Base-by-base conservation (phyloP, 2,113 vertebrate species). In the Heterocephalus glaber region DNA sequence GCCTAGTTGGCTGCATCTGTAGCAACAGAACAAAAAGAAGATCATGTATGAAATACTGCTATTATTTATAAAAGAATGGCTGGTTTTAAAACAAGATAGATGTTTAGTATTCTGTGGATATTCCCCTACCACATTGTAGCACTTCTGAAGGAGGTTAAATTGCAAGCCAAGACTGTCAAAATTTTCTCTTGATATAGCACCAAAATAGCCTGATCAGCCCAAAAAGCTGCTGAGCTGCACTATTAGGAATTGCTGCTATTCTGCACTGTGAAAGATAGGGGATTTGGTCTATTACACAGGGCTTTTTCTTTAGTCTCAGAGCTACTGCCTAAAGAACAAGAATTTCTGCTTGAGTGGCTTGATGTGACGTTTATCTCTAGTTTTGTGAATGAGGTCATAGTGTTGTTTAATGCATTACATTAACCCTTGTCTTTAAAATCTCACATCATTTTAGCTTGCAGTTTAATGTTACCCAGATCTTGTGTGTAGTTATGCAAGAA, bases 191-290 rank as follows among this genome's bases (percentile, higher is more conserved):
- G 97, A 97, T 97, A 94, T 82, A 96, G 89, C 89, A 98, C 97
- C 97, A 96, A 96, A 98, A 97, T 96, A 97, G 96, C 97, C 89
- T 90, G 96, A 97, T 98, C 97, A 98, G 97, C 97, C 97, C 88
- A 58, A 97, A 96, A 98, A 97, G 92, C 96, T 97, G 97, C 97
- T 97, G 97, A 98, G 96, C 85, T 22, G 74, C 61, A 86, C 92
- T 88, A 88, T 96, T 95, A 97, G 90, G 87, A 96, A 96, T 9
- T 92, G 92, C 83, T 93, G 87, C 60, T 92, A 49, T 81, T 70
- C 56, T 74, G 89, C 77, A 93, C 93, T 90, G 84, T 93, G 95
- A 97, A 95, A 96, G 90, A 92, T 86, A 52, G 70, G 58, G 80
- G 54, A 96, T 94, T 93, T 86, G 72, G 84, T 96, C 92, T 84